Evolutionary conservation across 2,888 invertebrate genomes (phyloP).

Genomic region (Ennomos fuscantarius): DNA sequence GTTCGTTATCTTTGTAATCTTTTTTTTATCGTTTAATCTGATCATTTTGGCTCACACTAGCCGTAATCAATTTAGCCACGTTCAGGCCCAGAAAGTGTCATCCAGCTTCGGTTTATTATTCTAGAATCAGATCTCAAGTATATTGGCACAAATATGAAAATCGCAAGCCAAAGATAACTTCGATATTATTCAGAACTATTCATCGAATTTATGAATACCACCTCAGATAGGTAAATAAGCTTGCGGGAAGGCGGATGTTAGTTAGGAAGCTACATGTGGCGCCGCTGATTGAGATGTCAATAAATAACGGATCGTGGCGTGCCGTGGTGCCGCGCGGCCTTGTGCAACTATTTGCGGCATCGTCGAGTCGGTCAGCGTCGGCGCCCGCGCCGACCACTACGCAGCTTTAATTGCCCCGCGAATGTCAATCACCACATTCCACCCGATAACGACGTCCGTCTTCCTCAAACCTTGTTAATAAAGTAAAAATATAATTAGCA

Average conservation of each 20-base stretch:
- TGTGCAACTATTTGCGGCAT: slow-evolving; percentile 76
- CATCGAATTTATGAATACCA: no score
- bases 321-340: slow-evolving; percentile 59
- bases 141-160: no score
- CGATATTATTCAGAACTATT: not conserved
- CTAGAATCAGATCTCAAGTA: no score
- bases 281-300: slow-evolving; percentile 56
- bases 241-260: slow-evolving; percentile 56
- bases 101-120: no score
- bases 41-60: no score
- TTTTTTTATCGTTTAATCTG: no score
- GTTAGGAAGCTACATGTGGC: slow-evolving; percentile 48
- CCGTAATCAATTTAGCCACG: no score
- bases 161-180: slow-evolving; percentile 8
- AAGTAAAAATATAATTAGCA: slow-evolving; percentile 39
- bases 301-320: slow-evolving; percentile 62
- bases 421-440: slow-evolving; percentile 72
- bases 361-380: slow-evolving; percentile 52
- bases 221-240: not conserved
- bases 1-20: no score
- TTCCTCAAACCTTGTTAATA: slow-evolving; percentile 48
- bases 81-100: no score
- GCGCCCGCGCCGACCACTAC: slow-evolving; percentile 42
- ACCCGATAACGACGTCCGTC: slow-evolving; percentile 52
- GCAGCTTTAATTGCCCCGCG: slow-evolving; percentile 69